Base-by-base conservation (phyloP, 2,888 invertebrate genomes). In the Mesopsocus fuscifrons region DNA sequence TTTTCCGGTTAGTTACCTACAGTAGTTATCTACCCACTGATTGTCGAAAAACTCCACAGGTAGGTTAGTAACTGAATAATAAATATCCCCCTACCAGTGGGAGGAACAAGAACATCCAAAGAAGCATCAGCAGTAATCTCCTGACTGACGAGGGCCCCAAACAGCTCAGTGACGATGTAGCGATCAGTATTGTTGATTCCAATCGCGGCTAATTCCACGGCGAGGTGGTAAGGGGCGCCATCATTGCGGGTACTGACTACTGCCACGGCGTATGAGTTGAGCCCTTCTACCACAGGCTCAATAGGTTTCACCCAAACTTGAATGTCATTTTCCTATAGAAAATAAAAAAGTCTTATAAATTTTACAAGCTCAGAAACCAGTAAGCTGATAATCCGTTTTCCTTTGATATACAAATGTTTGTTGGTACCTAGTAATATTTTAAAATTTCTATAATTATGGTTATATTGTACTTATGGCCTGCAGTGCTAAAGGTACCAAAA, bases 281-380 rank as follows among this genome's bases (percentile, higher is more conserved):
- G 51, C 1, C 61, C 65, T 31, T 64, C 61, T 1, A 57, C 51
- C 11, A 67, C 51, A 18, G 71, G 68, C 26, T 61, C 50, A 32
- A 72, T 66, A 1, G 65, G 66, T 34, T 71, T 64, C 2, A 59
- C 65, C 74, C 74, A 76, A 20, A 73, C 61, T 51, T 72, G 64
- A 40, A 71, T 45, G 48, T 50, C 47, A 34, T 49, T 45, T 40
- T 47, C 45, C 55, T 54, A 43, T 16, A 46, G 45, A 15, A n/a
- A 40, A 11, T 44, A 35, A 20, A 13, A 34, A 32, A 30, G 23
- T 30, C n/a, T n/a, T n/a, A n/a, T n/a, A n/a, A n/a, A n/a, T n/a
- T n/a, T n/a, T n/a, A n/a, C n/a, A n/a, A n/a, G n/a, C n/a, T n/a
- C n/a, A n/a, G n/a, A n/a, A n/a, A n/a, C n/a, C n/a, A n/a, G n/a